Conservation (phyloP, 2,888 invertebrate genomes). For the Rapana venosa region DNA sequence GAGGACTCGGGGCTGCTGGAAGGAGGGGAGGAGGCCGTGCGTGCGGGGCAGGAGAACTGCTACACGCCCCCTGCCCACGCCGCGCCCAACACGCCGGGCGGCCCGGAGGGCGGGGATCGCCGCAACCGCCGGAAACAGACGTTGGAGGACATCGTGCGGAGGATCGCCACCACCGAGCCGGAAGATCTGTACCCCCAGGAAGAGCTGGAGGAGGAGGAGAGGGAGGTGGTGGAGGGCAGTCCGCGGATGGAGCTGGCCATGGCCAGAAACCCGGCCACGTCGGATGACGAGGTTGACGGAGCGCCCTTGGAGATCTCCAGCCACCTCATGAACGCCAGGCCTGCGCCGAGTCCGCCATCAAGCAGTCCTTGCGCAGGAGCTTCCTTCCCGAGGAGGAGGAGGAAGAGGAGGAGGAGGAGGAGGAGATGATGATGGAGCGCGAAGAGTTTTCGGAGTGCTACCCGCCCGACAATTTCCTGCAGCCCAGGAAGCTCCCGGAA, state of each 20-base stretch:
- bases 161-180: conserved; percentile 57
- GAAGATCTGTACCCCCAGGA: conserved; percentile 65
- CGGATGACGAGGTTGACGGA: conserved; percentile 65
- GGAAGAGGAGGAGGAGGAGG: conserved; percentile 34
- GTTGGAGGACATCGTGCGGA: conserved; percentile 70
- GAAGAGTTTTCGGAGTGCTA: neutral
- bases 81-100: conserved; percentile 3
- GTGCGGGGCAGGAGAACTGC: neutral
- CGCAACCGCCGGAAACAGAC: conserved; percentile 68
- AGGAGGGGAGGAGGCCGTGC: neutral
- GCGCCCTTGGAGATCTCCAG: conserved; percentile 47
- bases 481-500: conserved; percentile 33
- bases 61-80: conserved; percentile 37
- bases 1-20: neutral
- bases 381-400: conserved; percentile 32
- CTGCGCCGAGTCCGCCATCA: conserved; percentile 41
- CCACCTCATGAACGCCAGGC: conserved; percentile 40
- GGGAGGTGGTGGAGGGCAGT: conserved; percentile 52
- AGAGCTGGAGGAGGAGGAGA: conserved; percentile 52
- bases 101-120: conserved; percentile 31
- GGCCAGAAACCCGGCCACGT: conserved; percentile 13
- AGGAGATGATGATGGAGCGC: conserved; percentile 38
- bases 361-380: conserved; percentile 28
- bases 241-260: conserved; percentile 47
- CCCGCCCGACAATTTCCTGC: conserved; percentile 22